Conservation (phyloP, 2,113 vertebrate species). For the Pleuronectes platessa region DNA sequence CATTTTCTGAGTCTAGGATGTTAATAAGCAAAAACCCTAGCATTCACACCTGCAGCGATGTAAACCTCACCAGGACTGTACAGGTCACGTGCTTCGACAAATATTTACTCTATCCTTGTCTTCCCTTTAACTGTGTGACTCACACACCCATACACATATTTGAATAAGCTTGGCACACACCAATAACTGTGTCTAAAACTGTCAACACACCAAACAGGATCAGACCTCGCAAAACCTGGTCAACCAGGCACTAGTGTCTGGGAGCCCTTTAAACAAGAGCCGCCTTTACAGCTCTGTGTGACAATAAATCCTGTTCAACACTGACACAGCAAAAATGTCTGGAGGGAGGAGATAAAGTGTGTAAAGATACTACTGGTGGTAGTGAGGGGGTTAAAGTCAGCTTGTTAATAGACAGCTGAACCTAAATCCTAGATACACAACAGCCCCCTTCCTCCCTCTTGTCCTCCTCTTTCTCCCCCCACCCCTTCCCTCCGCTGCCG, state of each 20-base stretch:
- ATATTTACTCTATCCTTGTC: constrained; percentile 49
- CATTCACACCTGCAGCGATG: constrained; percentile 36
- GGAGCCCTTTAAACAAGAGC: constrained; percentile 71
- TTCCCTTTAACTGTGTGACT: constrained; percentile 7
- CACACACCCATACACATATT: constrained; percentile 9
- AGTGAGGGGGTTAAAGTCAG: constrained; percentile 57
- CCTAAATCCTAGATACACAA: constrained; percentile 78
- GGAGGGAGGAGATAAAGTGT: constrained; percentile 43
- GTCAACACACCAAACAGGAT: constrained; percentile 66
- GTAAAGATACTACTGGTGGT: constrained; percentile 25
- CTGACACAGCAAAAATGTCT: constrained; percentile 52
- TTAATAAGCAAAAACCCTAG: not conserved
- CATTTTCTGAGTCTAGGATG: not conserved
- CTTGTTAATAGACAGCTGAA: constrained; percentile 82
- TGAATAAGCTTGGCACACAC: constrained; percentile 20
- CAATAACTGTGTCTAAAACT: constrained; percentile 27
- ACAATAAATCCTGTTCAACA: constrained; percentile 45
- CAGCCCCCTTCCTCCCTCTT: constrained; percentile 49
- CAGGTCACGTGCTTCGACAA: constrained; percentile 61
- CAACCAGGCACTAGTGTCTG: constrained; percentile 31
- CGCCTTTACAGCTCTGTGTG: constrained; percentile 9
- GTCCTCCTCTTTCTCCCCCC: constrained; percentile 46
- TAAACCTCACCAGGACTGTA: constrained; percentile 2
- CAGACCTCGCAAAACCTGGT: constrained; percentile 65
- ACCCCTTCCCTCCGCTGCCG: constrained; percentile 65